Percentiles rank a stretch among this genome's conserved stretches.
phyloP scores from a whole-genome alignment of 2,797 vertebrate genomes.

The Acipenser ruthenus region DNA sequence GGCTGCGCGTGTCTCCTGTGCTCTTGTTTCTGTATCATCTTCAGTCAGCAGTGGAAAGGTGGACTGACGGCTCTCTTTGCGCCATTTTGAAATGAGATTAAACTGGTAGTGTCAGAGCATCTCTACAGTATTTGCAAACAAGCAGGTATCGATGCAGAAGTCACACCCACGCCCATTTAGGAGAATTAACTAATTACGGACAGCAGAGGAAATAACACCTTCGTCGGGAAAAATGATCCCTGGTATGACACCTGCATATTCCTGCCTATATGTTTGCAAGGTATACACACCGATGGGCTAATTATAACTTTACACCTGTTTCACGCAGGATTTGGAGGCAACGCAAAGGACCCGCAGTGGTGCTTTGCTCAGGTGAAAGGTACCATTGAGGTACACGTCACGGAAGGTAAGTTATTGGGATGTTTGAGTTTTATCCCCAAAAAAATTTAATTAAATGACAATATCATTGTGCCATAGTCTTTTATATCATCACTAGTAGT shows the following conservation, averaged over 20 bases:
- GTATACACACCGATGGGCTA: neutral
- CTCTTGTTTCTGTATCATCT: no score
- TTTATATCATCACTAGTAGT: no score
- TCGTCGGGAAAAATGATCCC: constrained; percentile 15
- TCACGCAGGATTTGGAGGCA: constrained; percentile 21
- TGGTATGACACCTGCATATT: constrained; percentile 10
- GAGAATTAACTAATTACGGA: no score
- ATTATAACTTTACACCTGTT: neutral
- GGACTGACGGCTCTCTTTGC: neutral
- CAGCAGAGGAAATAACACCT: neutral
- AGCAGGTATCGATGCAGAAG: no score
- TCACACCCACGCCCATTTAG: no score
- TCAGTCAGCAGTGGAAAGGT: no score
- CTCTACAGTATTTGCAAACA: no score
- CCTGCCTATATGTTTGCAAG: neutral
- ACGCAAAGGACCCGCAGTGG: constrained; percentile 28
- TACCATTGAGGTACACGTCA: constrained; percentile 24
- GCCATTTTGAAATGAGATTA: constrained; percentile 18
- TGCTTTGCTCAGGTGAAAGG: constrained; percentile 35
- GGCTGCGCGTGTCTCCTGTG: no score
- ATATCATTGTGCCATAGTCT: no score
- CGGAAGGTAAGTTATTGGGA: constrained; percentile 28
- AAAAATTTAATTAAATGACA: no score
- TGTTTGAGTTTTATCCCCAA: no score
- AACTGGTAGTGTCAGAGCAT: no score